phyloP scores from a whole-genome alignment of 1,140 invertebrate species.

The Camponotus pennsylvanicus region DNA sequence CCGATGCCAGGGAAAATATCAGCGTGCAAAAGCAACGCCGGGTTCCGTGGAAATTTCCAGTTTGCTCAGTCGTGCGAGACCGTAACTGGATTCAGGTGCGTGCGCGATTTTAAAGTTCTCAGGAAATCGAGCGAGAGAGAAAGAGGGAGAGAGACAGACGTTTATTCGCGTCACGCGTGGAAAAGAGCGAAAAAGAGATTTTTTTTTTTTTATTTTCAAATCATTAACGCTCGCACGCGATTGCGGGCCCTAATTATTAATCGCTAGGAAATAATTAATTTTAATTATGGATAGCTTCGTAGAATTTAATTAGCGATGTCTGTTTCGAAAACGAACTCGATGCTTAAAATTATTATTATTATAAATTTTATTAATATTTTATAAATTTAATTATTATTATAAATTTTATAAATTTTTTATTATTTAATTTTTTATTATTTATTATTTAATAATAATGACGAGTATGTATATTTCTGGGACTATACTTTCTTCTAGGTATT shows the following conservation, averaged over 20 bases:
- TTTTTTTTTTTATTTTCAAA: neutral
- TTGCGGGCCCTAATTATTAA: neutral
- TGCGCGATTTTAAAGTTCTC: constrained; percentile 61
- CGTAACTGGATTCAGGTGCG: constrained; percentile 69
- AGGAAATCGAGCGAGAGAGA: constrained; percentile 18
- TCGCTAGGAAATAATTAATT: too few relatives aligned
- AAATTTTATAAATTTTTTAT: too few relatives aligned
- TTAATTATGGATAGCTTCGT: too few relatives aligned
- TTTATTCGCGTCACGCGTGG: constrained; percentile 4
- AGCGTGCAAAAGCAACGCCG: constrained; percentile 49
- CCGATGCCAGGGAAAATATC: constrained; percentile 58
- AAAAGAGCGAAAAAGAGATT: neutral
- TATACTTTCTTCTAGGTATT: too few relatives aligned
- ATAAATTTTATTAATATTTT: too few relatives aligned
- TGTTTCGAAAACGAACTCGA: too few relatives aligned
- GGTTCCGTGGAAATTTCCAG: constrained; percentile 73
- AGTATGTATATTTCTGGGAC: too few relatives aligned
- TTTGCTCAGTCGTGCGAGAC: constrained; percentile 67
- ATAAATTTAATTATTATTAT: too few relatives aligned
- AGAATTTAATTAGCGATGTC: too few relatives aligned
- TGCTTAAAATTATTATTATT: too few relatives aligned
- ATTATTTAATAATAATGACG: too few relatives aligned
- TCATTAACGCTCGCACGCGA: neutral
- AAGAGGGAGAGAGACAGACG: neutral
- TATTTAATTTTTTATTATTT: too few relatives aligned